phyloP scores from a whole-genome alignment of 2,797 vertebrate species.

The Myotis pilosus region DNA sequence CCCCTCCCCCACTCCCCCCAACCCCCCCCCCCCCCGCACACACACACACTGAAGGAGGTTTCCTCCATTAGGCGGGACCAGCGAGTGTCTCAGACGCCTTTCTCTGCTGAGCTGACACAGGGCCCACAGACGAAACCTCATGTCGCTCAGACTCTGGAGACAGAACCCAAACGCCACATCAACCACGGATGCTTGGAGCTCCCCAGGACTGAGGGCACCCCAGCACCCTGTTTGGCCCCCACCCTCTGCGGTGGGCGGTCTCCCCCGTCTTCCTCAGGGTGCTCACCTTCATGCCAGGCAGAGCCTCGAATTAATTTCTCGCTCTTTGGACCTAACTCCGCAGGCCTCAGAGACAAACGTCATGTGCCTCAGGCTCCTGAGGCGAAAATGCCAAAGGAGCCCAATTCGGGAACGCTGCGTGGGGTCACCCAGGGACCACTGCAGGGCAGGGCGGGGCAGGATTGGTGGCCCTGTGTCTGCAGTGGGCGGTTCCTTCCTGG shows the following conservation, averaged over 20 bases:
- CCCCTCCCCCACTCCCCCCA: no score
- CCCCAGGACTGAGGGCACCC: background rate
- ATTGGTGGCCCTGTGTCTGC: background rate
- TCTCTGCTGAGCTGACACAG: no score
- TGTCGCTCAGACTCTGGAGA: background rate
- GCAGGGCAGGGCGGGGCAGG: no score
- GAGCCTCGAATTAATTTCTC: background rate
- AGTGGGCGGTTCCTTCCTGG: background rate
- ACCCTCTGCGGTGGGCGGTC: background rate
- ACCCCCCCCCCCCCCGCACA: no score
- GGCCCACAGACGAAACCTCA: background rate
- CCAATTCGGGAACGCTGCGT: background rate
- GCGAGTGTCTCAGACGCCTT: background rate
- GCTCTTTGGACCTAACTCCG: rapidly evolving
- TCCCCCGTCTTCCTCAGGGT: background rate
- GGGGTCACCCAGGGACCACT: rapidly evolving
- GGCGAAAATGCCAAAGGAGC: background rate
- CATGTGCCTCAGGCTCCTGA: background rate
- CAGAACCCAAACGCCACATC: background rate
- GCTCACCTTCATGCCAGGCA: background rate
- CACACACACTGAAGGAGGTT: no score
- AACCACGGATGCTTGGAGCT: rapidly evolving
- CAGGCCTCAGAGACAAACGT: background rate
- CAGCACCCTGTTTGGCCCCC: rapidly evolving
- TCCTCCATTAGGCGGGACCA: background rate